phyloP scores from a whole-genome alignment of 1,140 invertebrate species.

The Drosophila rhopaloa region DNA sequence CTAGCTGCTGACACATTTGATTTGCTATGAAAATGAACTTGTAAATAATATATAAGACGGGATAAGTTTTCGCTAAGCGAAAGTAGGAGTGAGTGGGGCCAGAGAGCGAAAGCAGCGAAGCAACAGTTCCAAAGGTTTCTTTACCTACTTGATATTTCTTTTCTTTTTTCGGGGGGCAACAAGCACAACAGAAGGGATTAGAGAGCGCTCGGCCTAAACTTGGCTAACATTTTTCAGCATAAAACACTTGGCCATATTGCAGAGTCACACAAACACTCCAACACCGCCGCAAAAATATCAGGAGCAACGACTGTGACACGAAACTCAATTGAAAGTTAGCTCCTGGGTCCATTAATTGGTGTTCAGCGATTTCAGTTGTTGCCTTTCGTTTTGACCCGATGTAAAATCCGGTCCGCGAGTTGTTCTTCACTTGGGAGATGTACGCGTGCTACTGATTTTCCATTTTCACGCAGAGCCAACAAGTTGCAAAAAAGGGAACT shows the following conservation, averaged over 20 bases:
- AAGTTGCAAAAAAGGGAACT: slow-evolving; percentile 65
- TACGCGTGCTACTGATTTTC: slow-evolving; percentile 74
- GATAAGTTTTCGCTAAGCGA: slow-evolving; percentile 29
- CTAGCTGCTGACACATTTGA: slow-evolving; percentile 49
- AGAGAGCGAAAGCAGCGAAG: slow-evolving; percentile 29
- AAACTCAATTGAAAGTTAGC: slow-evolving; percentile 54
- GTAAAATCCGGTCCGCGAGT: slow-evolving; percentile 21
- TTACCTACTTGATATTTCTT: slow-evolving; percentile 29
- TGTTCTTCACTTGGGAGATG: slow-evolving; percentile 62
- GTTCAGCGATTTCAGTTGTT: slow-evolving; percentile 38
- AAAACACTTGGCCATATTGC: slow-evolving; percentile 60
- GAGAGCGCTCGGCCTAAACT: slow-evolving; percentile 9
- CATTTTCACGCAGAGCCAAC: slow-evolving; percentile 62
- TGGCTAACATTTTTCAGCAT: slow-evolving; percentile 39
- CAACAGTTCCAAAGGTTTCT: slow-evolving; percentile 47
- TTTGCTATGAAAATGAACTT: slow-evolving; percentile 49
- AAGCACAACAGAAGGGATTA: slow-evolving; percentile 19
- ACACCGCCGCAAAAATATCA: slow-evolving; percentile 18
- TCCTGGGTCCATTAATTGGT: slow-evolving; percentile 50
- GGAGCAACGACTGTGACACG: slow-evolving; percentile 20
- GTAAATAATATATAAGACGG: slow-evolving; percentile 36
- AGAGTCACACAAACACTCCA: slow-evolving; percentile 23
- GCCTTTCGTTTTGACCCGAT: neutral
- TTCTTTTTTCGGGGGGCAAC: neutral
- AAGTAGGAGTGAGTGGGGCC: neutral